Evolutionary conservation across 1,140 invertebrate species (phyloP), one percentile per base, ranked within the genome.

Genomic region (Brachionus calyciflorus): DNA sequence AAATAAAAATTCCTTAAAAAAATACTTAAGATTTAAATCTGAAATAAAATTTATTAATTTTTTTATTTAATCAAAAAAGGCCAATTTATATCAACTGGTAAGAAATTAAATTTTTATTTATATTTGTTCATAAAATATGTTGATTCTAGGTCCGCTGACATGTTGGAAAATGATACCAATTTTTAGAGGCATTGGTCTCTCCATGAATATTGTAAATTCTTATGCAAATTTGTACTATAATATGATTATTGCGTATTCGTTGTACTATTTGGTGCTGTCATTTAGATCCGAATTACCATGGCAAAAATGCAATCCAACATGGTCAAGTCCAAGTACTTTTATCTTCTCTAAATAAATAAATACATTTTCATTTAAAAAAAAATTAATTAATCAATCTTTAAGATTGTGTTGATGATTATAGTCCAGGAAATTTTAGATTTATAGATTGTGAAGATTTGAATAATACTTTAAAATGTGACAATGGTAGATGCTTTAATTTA

Each of bases 221-320:
- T 77, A 63, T 51, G 30, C 49, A 3, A 77, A 60, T 14, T n/a
- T 77, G 10, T 82, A 83, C 76, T 93, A 92, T 82, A 92, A 92
- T 80, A 87, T 91, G n/a, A 91, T 93, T 78, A 91, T 92, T 78
- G 91, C 90, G 46, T 92, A 91, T 91, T 91, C 91, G 46, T 89
- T 92, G 44, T 90, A 90, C 82, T 93, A 92, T 83, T 90, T 93
- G 87, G 89, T 89, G 77, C 89, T 90, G 40, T 91, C 91, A 7
- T 88, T 92, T 79, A 85, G 85, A 37, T 88, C 82, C 70, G 87
- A 89, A 79, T 82, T 92, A 55, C 91, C 91, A 0, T 93, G 91
- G 91, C 88, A 90, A 80, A 88, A 89, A 76, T 92, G 91, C 49
- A 73, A 80, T 46, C 51, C 69, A 33, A 78, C 79, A 17, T 84